Evolutionary conservation across 2,888 invertebrate genomes (phyloP), one percentile per base, ranked within the genome.

Genomic region (Meloe dianella): DNA sequence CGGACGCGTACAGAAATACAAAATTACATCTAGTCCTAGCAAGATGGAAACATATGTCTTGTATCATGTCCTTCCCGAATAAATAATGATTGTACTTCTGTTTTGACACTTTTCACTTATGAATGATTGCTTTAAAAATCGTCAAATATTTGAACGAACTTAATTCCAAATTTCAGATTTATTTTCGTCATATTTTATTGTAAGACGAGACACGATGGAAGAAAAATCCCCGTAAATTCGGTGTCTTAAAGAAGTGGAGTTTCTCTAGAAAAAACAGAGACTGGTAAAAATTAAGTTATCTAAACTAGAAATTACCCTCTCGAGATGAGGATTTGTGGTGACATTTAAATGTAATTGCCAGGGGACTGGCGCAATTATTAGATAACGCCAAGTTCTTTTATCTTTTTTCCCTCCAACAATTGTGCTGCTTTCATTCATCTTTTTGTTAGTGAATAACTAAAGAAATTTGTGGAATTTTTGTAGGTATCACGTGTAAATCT

Each of bases 31-130:
- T 68, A 65, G 65, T 47, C 9, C 47, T 47, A 20, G 7, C 54
- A 66, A 68, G 72, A 73, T 73, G 72, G 67, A 72, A 71, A 73
- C 67, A 65, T 71, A 73, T 69, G 65, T 68, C 71, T 72, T 69
- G 66, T 61, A 64, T 59, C 63, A 61, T 56, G 60, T 62, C 56
- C 58, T 61, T 32, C 29, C 60, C 41, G 38, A 57, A 69, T 68
- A 64, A 64, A 66, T 64, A 66, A 65, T 61, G 61, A 68, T 57
- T 64, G 66, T 63, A 67, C 63, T 69, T 67, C 66, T 64, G 67
- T 66, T 66, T 66, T 69, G 71, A 71, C 71, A 66, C 65, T 63
- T 63, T 71, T 57, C 64, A 64, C 65, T 65, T 60, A 60, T 68
- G 66, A 71, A 68, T 66, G 69, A 71, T 71, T 65, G 47, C 54